Base-by-base conservation (phyloP, 2,888 invertebrate genomes). In the Scotopteryx bipunctaria region DNA sequence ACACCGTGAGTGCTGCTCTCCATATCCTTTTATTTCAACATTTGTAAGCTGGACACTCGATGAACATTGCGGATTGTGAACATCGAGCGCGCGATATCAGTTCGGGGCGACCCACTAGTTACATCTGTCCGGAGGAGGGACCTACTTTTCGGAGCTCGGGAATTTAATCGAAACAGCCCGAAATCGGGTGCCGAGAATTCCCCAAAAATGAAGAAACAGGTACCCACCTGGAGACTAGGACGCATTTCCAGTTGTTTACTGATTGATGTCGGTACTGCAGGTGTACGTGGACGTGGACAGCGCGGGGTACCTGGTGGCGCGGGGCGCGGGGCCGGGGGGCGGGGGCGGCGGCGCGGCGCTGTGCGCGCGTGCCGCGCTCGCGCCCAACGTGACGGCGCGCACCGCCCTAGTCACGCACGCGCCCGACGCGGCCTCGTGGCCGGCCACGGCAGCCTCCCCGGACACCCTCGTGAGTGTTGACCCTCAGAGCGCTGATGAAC, bases 361-460 rank as follows among this genome's bases (percentile, higher is more conserved):
- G 58, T 57, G 57, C 56, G 54, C 15, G 38, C 17, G 49, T 53
- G 48, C 55, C 17, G 48, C 29, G 33, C 51, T 38, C 41, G 42
- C 43, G 27, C 17, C 47, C 66, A 21, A 40, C 44, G 35, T 43
- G 44, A 23, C 21, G 52, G 45, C 55, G 56, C 76, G 56, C 70
- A 64, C 21, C 11, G 41, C 41, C 37, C 64, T 92, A 59, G 82
- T 87, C 14, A 69, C 84, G 32, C 76, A 80, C 31, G 83, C 83
- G 61, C 81, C 89, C 48, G 82, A 9, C 88, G 31, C 85, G 90
- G 0, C 21, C 94, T 83, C 97, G 36, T 61, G 93, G 93, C 57
- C 86, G 95, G 48, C 84, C 97, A 61, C 93, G 93, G 58, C 86
- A 95, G 49, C 88, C 14, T 1, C 19, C 9, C 95, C 8, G 93